Evolutionary conservation across 2,113 vertebrate genomes (phyloP), one percentile per base, ranked within the genome.

Genomic region (Pygoscelis adeliae): DNA sequence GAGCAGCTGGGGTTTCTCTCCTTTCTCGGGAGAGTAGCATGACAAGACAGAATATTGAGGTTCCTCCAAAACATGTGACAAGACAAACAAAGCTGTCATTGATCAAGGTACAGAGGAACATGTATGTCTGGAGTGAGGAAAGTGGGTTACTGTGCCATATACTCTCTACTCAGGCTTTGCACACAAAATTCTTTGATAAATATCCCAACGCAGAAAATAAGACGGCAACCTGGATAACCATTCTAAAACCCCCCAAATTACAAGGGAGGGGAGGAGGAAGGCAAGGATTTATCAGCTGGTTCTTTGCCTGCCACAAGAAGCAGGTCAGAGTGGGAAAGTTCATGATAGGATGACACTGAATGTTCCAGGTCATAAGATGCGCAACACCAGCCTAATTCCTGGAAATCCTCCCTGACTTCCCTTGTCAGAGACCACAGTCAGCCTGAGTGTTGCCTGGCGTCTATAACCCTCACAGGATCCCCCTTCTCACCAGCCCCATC

Each of bases 401-500:
- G 47, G 56, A 84, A 69, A 89, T 22, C 34, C 62, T 76, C 55
- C 69, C 47, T 30, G 29, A 38, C 19, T 66, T 52, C 23, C 29
- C 46, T 17, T 42, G 32, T 69, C 72, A 80, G 59, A 55, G 52
- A 92, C 40, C 30, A 42, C 27, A 5, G 11, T 11, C 53, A 70
- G 49, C 47, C 63, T 12, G 36, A 81, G 18, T 4, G 7, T 62
- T 36, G 36, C 66, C 83, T 23, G 36, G 34, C 12, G 5, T 3
- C 46, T 32, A 8, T 11, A 85, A 44, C 26, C 55, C 50, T 7
- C 18, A 15, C 6, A 47, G 38, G 38, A 30, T 40, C 15, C 36
- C 58, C n/a, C 17, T 65, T 59, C 96, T 96, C 96, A 99, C 99
- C 99, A 76, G 99, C 99, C 38, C 99, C 99, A 26, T 99, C 99